Evolutionary conservation across 2,888 invertebrate species (phyloP), one percentile per base, ranked within the genome.

Genomic region (Leptopilina syphax): DNA sequence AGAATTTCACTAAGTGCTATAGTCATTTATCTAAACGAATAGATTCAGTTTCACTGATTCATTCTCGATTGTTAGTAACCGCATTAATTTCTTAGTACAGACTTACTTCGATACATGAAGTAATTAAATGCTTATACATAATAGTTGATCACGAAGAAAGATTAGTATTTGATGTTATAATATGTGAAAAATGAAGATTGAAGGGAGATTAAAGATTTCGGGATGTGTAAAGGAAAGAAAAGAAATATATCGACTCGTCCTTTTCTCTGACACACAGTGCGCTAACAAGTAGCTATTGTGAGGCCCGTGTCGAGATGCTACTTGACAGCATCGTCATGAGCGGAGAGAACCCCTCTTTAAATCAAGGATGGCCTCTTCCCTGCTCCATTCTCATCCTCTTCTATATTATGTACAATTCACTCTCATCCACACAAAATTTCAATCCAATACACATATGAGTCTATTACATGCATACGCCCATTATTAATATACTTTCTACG

Each of bases 201-300:
- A 54, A 24, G 47, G 34, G 41, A 41, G 68, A 47, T 68, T 41
- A 5, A 47, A 44, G 18, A n/a, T 57, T 54, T 73, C n/a, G 27
- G 54, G 70, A 70, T 27, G 54, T 70, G 54, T 54, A 54, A 54
- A 54, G 24, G 27, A 50, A 27, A 60, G 18, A 4, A 60, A 50
- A 9, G 50, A 50, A 50, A 50, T 50, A 68, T 66, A 76, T 79
- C 41, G 66, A 76, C 13, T 76, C 50, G 83, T 80, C 83, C 78
- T 81, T 80, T 83, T 85, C 83, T 83, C 77, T 87, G 85, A 86
- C 83, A 87, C 86, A 87, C 85, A 85, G 81, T 83, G 87, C 85
- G 88, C 87, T 89, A 89, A 88, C 89, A 88, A 90, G 89, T 90
- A 87, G 89, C 87, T 84, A 89, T 90, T 90, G 90, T 90, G 86